Conservation (phyloP, 2,113 vertebrate genomes). For the Rhynchomys soricoides region DNA sequence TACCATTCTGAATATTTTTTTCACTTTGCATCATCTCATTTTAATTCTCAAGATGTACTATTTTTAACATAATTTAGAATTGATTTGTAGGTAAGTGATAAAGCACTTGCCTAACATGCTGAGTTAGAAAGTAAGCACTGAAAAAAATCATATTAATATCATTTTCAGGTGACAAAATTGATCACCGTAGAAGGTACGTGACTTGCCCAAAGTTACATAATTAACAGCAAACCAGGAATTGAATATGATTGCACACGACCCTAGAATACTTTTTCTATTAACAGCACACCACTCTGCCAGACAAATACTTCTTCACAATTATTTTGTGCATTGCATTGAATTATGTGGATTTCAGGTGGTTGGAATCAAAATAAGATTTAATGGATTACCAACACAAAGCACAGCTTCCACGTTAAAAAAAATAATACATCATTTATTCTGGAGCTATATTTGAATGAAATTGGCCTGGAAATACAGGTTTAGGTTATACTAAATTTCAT, state of each 20-base stretch:
- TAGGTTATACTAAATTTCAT: neutral
- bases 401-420: neutral
- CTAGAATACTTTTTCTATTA: constrained; percentile 4
- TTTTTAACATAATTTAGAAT: neutral
- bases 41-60: neutral
- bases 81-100: neutral
- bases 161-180: constrained; percentile 33
- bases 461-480: neutral
- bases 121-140: neutral
- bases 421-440: neutral
- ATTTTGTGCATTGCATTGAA: neutral
- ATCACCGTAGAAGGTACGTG: neutral
- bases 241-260: neutral
- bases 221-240: constrained; percentile 1
- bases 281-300: neutral
- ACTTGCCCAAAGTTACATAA: neutral
- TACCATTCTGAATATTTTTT: neutral
- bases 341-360: constrained; percentile 15
- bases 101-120: neutral
- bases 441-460: neutral
- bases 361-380: constrained; percentile 21
- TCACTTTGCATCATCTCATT: neutral
- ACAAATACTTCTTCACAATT: neutral
- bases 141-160: neutral
- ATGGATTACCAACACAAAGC: neutral